A percentile compares a stretch with the other conserved stretches of the same genome.
These are phyloP conservation scores for Oscheius onirici DNA, from an alignment of 2,888 invertebrate species.

Conservation along the genomic window DNA sequence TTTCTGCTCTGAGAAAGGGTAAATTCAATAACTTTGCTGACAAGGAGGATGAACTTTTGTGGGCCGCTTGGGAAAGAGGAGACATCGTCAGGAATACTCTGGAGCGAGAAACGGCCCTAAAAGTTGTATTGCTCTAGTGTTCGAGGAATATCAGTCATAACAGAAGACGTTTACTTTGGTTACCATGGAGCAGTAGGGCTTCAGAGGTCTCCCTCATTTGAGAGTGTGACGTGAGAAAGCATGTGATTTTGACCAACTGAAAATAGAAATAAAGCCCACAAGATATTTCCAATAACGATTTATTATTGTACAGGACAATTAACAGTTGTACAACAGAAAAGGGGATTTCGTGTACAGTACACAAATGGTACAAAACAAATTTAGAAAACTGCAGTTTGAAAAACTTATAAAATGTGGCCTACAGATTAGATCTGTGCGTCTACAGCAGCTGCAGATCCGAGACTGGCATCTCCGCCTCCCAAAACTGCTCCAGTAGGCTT, in stretches of 20 bases:
- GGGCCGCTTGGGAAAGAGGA: too few species aligned
- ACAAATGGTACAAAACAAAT: background rate
- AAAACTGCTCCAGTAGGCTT: background rate
- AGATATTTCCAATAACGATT: too few species aligned
- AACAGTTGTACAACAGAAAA: constrained; percentile 6
- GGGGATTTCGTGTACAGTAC: too few species aligned
- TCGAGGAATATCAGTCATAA: background rate
- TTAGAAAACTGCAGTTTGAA: constrained; percentile 6
- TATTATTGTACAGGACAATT: background rate
- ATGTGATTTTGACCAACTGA: background rate
- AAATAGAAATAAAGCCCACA: too few species aligned
- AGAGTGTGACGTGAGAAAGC: background rate
- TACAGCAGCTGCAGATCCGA: background rate
- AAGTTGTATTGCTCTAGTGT: too few species aligned
- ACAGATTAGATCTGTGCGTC: background rate
- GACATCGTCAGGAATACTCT: too few species aligned
- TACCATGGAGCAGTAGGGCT: constrained; percentile 7
- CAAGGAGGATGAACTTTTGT: too few species aligned
- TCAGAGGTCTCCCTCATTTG: background rate
- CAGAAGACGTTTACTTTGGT: constrained; percentile 2
- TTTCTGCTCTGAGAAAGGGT: too few species aligned
- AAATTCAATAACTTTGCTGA: too few species aligned
- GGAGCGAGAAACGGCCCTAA: too few species aligned
- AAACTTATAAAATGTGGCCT: constrained; percentile 1
- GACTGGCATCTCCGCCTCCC: background rate